phyloP scores from a whole-genome alignment of 2,113 vertebrate species.

The Pavo muticus region DNA sequence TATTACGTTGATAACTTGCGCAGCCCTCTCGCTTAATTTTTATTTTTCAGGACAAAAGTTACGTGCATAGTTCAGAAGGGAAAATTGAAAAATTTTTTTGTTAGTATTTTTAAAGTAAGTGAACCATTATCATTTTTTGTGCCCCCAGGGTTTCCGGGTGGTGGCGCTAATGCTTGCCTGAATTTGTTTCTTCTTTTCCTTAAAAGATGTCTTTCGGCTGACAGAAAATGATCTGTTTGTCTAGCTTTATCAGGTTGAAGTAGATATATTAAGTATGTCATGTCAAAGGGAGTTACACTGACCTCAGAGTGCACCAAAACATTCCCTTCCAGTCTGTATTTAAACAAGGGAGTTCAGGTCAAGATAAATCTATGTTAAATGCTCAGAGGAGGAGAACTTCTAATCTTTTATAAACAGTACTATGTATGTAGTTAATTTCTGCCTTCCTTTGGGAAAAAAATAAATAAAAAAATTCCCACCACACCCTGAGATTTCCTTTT shows the following conservation, averaged over 20 bases:
- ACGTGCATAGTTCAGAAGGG: background rate
- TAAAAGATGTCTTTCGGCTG: background rate
- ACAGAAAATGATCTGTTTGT: background rate
- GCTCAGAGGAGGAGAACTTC: background rate
- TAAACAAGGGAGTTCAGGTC: constrained; percentile 36
- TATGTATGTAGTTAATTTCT: background rate
- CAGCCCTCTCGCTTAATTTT: constrained; percentile 60
- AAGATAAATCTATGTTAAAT: constrained; percentile 44
- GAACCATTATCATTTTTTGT: background rate
- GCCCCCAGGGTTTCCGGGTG: constrained; percentile 28
- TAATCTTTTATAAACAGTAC: background rate
- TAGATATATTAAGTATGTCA: constrained; percentile 1
- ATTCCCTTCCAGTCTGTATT: constrained; percentile 41
- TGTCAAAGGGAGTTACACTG: constrained; percentile 16
- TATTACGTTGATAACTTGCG: constrained; percentile 35
- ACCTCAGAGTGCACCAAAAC: constrained; percentile 32
- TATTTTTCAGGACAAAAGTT: constrained; percentile 39
- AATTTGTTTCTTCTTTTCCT: constrained; percentile 3
- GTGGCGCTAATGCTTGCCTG: background rate
- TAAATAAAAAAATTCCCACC: background rate
- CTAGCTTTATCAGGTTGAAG: constrained; percentile 32
- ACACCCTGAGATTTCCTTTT: background rate
- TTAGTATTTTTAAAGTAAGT: constrained; percentile 1
- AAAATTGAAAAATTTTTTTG: background rate
- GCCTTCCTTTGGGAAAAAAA: background rate